Conservation (phyloP, 1,140 invertebrate genomes). For the Cheumatopsyche charites region DNA sequence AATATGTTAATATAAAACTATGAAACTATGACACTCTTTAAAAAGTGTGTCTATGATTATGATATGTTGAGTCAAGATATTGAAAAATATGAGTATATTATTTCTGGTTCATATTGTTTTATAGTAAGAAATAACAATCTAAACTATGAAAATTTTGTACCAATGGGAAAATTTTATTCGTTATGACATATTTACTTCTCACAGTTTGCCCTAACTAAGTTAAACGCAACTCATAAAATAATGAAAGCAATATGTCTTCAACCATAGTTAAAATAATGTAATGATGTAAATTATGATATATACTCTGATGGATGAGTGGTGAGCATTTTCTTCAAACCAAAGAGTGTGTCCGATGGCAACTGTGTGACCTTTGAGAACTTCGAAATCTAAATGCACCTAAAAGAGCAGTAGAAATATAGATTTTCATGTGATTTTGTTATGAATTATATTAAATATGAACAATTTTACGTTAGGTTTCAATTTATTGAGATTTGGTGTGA, state of each 20-base stretch:
- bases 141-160: no score
- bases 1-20: neutral
- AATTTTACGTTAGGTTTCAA: slow-evolving; percentile 83
- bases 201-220: no score
- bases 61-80: no score
- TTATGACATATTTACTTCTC: no score
- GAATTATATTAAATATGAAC: neutral
- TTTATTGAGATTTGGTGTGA: slow-evolving; percentile 92
- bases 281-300: neutral
- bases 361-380: slow-evolving; percentile 86
- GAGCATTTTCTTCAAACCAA: slow-evolving; percentile 99
- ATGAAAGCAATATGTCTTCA: neutral
- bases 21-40: no score
- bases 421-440: neutral
- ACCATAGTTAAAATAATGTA: neutral
- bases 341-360: slow-evolving; percentile 93
- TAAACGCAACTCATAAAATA: neutral
- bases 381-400: slow-evolving; percentile 81
- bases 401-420: neutral
- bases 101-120: no score
- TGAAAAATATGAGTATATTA: no score
- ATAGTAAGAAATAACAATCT: neutral
- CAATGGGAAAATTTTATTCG: no score
- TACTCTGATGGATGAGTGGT: slow-evolving; percentile 96
- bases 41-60: no score